Conservation (phyloP, 37 sponge, comb jelly and placozoan genomes). For the Halisarca cf. caerulea region DNA sequence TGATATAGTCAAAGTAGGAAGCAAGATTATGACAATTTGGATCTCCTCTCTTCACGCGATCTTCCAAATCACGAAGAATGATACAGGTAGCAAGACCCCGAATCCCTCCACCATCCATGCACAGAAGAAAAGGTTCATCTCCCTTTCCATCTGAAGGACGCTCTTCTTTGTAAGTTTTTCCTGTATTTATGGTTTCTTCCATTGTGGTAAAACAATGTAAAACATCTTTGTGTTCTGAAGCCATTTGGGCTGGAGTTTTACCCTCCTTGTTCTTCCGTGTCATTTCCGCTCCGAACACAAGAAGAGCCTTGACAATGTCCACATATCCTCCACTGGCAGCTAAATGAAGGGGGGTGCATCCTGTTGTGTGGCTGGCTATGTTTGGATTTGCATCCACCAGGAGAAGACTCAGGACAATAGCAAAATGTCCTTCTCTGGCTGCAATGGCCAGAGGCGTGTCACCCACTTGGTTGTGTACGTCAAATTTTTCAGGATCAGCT, state of each 20-base stretch:
- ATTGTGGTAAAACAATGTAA: not conserved
- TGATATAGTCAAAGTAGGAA: not conserved
- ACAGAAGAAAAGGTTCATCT: not conserved
- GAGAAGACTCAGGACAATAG: not conserved
- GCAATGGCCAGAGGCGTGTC: not conserved
- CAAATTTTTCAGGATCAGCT: no score
- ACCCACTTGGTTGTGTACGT: no score
- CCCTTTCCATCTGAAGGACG: not conserved
- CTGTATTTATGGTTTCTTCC: not conserved
- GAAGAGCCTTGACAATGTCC: not conserved
- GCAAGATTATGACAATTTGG: not conserved
- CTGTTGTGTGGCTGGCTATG: not conserved
- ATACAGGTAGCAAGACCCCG: not conserved
- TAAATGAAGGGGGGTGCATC: not conserved
- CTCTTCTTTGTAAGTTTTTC: not conserved
- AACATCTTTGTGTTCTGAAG: not conserved
- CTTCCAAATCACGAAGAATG: not conserved
- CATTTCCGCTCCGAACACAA: not conserved
- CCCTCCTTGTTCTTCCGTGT: not conserved
- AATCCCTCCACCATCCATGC: not conserved
- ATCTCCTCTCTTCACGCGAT: not conserved
- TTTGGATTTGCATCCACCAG: not conserved
- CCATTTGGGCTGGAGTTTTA: not conserved
- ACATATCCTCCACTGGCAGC: not conserved
- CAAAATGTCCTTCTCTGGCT: not conserved